phyloP scores from a whole-genome alignment of 2,113 vertebrate species.

The Sceloporus undulatus region DNA sequence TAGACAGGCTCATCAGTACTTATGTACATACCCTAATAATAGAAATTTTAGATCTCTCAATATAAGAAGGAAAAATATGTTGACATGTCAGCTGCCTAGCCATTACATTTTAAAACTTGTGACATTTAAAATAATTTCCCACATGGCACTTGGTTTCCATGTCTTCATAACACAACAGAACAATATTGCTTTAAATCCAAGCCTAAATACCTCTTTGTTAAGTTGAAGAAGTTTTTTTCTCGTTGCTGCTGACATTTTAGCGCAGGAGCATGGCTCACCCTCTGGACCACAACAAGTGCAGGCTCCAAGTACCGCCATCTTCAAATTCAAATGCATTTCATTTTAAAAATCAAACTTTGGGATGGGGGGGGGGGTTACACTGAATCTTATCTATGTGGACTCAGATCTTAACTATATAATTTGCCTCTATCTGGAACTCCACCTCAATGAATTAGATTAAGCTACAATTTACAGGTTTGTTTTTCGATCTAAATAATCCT shows the following conservation, averaged over 20 bases:
- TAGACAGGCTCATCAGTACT: not conserved
- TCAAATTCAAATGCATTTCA: slow-evolving; percentile 57
- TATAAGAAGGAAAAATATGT: not conserved
- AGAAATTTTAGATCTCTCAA: not conserved
- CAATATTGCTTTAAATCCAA: not conserved
- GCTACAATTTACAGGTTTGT: not conserved
- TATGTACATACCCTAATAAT: not conserved
- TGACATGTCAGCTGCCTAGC: not conserved
- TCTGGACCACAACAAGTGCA: slow-evolving; percentile 79
- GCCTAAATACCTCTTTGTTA: slow-evolving; percentile 84
- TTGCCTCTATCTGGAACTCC: not conserved
- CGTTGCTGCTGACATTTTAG: slow-evolving; percentile 81
- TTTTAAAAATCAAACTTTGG: not conserved
- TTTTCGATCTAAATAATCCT: not conserved
- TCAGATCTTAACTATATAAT: not conserved
- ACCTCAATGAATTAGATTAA: not conserved
- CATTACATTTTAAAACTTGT: not conserved
- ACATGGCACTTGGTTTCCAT: not conserved
- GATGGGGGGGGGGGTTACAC: not conserved
- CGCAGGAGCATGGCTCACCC: slow-evolving; percentile 84
- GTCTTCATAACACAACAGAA: not conserved
- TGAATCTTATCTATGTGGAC: not conserved
- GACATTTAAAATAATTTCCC: not conserved
- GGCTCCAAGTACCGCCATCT: slow-evolving; percentile 88
- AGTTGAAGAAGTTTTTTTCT: slow-evolving; percentile 86